Percentiles rank a stretch among this genome's conserved stretches.
Evolutionary conservation across 2,888 invertebrate species (phyloP).

Genomic region (Lycaena phlaeas): DNA sequence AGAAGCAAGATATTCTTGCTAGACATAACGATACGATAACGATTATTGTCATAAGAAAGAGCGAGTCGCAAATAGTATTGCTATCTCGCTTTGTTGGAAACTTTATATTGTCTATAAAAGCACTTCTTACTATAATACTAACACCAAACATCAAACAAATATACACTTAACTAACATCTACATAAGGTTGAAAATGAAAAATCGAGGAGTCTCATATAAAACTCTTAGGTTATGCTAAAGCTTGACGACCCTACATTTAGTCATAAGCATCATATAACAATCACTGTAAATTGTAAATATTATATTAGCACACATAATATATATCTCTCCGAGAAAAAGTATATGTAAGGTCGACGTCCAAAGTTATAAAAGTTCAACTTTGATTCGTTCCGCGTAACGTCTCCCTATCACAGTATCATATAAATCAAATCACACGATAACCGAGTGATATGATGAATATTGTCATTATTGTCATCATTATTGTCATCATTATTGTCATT

Average conservation of each 20-base stretch:
- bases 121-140: conserved; percentile 61
- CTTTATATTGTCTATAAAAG: conserved; percentile 51
- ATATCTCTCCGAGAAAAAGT: conserved; percentile 42
- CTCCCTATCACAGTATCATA: conserved; percentile 37
- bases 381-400: conserved; percentile 23
- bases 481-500: conserved; percentile 21
- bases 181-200: conserved; percentile 31
- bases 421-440: conserved; percentile 45
- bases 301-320: conserved; percentile 20
- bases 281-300: conserved; percentile 20
- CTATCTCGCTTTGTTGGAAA: conserved; percentile 21
- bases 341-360: conserved; percentile 25
- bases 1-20: background rate
- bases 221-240: conserved; percentile 59
- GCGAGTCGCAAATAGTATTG: background rate
- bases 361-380: conserved; percentile 29
- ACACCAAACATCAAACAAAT: conserved; percentile 68
- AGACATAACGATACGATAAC: background rate
- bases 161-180: conserved; percentile 25
- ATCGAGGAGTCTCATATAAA: conserved; percentile 41
- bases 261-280: conserved; percentile 35
- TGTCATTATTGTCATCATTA: conserved; percentile 25
- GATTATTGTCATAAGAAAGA: conserved; percentile 11
- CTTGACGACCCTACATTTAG: conserved; percentile 46
- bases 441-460: conserved; percentile 49